Base-by-base conservation (phyloP, 2,888 invertebrate species). In the Terebella lapidaria region DNA sequence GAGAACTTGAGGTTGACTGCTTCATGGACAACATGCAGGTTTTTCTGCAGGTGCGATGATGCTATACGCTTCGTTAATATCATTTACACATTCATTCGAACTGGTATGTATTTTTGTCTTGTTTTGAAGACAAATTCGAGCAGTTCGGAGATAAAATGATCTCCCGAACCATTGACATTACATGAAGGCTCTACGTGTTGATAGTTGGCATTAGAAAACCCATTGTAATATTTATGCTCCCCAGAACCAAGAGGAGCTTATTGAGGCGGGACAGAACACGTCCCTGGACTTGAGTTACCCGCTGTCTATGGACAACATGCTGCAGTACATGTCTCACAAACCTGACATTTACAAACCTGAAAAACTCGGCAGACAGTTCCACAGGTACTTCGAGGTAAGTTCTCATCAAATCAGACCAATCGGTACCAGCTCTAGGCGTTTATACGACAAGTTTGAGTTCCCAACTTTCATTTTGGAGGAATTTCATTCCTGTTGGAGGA, bases 331-430 rank as follows among this genome's bases (percentile, higher is more conserved):
- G 64, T 20, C 46, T 15, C 42, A 27, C 5, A n/a, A 49, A 4
- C 59, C 63, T 3, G 20, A 42, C 15, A 35, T 65, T 42, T 66
- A 66, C 42, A 28, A 64, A 18, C 22, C 57, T 3, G 15, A 53
- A 1, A 29, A 28, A 30, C 53, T 65, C 18, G 25, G 30, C 22
- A 15, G 4, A 4, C 20, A 27, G 0, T 65, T 64, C 59, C 55
- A 66, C 46, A 27, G 64, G 26, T 65, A 66, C 49, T 66, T 66
- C 54, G 66, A 66, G 59, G 64, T 65, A 57, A 49, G 18, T 10
- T n/a, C 30, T 27, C 27, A 35, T 35, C 10, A 35, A 35, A 35
- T 35, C 35, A 35, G 10, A 18, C 10, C 35, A 35, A 35, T 18
- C 10, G 18, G 35, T 18, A 10, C 10, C 18, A 35, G 18, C 10